These are phyloP conservation scores for Sparidentex hasta DNA, from an alignment of 2,797 vertebrate genomes.

Conservation along the genomic window DNA sequence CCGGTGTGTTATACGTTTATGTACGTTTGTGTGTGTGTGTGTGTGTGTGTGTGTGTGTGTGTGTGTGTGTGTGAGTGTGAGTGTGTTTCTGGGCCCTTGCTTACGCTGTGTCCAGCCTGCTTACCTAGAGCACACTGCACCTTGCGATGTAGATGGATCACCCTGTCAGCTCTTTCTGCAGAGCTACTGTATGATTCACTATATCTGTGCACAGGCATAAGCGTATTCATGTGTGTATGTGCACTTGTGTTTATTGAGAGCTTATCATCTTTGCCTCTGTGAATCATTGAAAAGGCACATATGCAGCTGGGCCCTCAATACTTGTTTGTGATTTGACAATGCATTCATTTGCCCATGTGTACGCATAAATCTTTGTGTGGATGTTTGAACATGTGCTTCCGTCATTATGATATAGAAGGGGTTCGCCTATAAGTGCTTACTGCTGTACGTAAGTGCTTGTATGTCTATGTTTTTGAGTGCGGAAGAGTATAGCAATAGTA, in stretches of 20 bases:
- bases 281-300: slow-evolving; percentile 2
- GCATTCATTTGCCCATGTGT: background rate
- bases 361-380: background rate
- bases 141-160: slow-evolving; percentile 78
- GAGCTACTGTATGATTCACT: slow-evolving; percentile 53
- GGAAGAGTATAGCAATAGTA: background rate
- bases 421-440: slow-evolving; percentile 1
- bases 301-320: background rate
- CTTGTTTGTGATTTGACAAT: background rate
- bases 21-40: background rate
- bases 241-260: slow-evolving; percentile 7
- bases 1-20: background rate
- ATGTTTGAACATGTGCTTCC: background rate
- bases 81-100: slow-evolving; percentile 31
- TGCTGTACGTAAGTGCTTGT: background rate
- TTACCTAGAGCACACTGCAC: slow-evolving; percentile 57
- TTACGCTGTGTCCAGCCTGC: slow-evolving; percentile 43
- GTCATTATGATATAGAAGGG: background rate
- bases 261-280: slow-evolving; percentile 1
- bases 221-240: background rate
- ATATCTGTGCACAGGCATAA: slow-evolving; percentile 23
- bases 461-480: background rate
- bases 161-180: slow-evolving; percentile 66
- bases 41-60: background rate
- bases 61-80: background rate